phyloP scores from a whole-genome alignment of 1,140 invertebrate species.

The Drosophila orosa region DNA sequence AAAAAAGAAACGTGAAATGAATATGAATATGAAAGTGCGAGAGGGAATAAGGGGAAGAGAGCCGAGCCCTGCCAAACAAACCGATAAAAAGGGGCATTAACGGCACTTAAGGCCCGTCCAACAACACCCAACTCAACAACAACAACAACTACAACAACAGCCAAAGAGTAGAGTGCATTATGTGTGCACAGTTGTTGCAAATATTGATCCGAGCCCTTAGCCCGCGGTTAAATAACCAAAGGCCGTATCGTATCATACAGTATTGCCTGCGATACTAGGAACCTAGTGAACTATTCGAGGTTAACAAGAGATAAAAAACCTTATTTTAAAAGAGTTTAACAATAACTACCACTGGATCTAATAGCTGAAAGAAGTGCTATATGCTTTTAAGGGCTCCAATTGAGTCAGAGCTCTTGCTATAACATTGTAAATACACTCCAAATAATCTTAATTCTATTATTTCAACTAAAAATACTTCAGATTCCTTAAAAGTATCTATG shows the following conservation, averaged over 20 bases:
- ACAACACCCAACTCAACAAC: constrained; percentile 2
- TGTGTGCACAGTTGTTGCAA: constrained; percentile 43
- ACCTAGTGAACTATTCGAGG: too few species aligned
- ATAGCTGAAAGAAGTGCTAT: too few species aligned
- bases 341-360: too few species aligned
- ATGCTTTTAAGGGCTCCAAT: too few species aligned
- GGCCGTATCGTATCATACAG: constrained; percentile 7
- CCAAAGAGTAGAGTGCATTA: constrained; percentile 21
- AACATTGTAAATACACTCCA: too few species aligned
- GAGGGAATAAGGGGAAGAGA: constrained; percentile 6
- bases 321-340: too few species aligned
- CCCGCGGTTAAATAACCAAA: constrained; percentile 22
- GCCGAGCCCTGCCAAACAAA: constrained; percentile 16
- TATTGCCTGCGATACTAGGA: neutral
- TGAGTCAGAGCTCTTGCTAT: too few species aligned
- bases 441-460: neutral
- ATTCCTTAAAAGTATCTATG: neutral
- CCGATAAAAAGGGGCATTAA: constrained; percentile 33
- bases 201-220: constrained; percentile 30
- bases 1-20: constrained; percentile 33
- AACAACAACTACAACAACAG: neutral
- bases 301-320: neutral
- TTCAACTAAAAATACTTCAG: neutral
- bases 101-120: constrained; percentile 24
- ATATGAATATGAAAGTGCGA: constrained; percentile 16